phyloP scores from a whole-genome alignment of 2,797 vertebrate genomes.

The Jordanella pulchra region DNA sequence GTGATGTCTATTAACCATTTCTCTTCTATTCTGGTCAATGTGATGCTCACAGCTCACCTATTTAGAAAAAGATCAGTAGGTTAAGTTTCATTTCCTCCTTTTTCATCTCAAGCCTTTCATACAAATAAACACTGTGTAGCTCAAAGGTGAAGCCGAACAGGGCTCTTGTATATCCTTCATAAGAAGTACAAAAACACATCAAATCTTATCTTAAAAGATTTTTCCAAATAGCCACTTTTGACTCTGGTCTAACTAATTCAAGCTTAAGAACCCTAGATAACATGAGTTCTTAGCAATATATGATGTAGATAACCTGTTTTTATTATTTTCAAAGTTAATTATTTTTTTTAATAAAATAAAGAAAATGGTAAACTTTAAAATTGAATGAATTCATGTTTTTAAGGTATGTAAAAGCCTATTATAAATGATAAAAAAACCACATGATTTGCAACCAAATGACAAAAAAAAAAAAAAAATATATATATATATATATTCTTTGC shows the following conservation, averaged over 20 bases:
- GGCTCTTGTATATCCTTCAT: neutral
- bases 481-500: too few species aligned
- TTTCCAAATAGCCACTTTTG: neutral
- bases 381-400: too few species aligned
- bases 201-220: neutral
- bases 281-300: too few species aligned
- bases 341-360: too few species aligned
- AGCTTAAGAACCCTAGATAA: neutral
- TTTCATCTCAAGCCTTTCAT: neutral
- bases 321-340: too few species aligned
- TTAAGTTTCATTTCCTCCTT: slow-evolving; percentile 9
- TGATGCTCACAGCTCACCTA: slow-evolving; percentile 14
- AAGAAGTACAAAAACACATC: neutral
- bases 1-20: slow-evolving; percentile 45
- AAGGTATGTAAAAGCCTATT: too few species aligned
- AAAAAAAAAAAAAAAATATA: too few species aligned
- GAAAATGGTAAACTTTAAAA: too few species aligned
- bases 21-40: slow-evolving; percentile 30
- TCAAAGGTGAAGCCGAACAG: neutral
- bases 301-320: too few species aligned
- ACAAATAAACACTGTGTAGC: neutral
- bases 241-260: neutral
- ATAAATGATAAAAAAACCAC: too few species aligned
- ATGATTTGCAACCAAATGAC: too few species aligned
- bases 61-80: neutral